Conservation (phyloP, 2,113 vertebrate species). For the Misgurnus mizolepis region DNA sequence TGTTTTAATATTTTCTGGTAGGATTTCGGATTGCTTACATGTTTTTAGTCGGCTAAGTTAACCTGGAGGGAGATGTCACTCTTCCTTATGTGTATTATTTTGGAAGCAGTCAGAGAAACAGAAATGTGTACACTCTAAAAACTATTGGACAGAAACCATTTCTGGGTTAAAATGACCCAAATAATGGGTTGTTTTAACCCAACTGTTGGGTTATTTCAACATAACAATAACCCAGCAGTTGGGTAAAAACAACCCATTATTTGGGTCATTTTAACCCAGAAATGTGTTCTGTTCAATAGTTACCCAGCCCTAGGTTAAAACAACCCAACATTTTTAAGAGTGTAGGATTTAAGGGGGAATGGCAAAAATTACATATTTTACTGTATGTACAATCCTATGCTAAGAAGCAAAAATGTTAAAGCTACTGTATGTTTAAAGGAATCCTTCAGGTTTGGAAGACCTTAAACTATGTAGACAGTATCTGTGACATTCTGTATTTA, state of each 20-base stretch:
- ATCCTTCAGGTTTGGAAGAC: too few relatives aligned
- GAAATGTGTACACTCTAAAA: not conserved
- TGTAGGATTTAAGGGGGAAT: not conserved
- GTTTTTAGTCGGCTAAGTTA: not conserved
- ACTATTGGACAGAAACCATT: too few relatives aligned
- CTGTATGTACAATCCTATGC: not conserved
- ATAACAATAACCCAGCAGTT: too few relatives aligned
- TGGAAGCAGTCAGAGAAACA: not conserved
- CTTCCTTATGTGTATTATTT: not conserved
- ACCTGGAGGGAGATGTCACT: conserved; percentile 3
- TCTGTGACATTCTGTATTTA: too few relatives aligned
- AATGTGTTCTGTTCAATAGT: too few relatives aligned
- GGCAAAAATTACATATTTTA: not conserved
- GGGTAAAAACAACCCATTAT: too few relatives aligned
- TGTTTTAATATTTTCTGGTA: not conserved
- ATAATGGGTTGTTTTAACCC: too few relatives aligned
- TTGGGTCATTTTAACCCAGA: too few relatives aligned
- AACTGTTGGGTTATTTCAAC: too few relatives aligned
- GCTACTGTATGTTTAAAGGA: not conserved
- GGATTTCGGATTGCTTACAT: not conserved
- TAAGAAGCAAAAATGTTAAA: not conserved
- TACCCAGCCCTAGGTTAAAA: too few relatives aligned
- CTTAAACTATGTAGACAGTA: not conserved
- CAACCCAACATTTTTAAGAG: too few relatives aligned
- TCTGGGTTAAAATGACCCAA: too few relatives aligned